Percentiles rank a stretch among this genome's conserved stretches.
These are phyloP conservation scores for Achatina immaculata DNA, from an alignment of 1,140 invertebrate species.

Conservation along the genomic window DNA sequence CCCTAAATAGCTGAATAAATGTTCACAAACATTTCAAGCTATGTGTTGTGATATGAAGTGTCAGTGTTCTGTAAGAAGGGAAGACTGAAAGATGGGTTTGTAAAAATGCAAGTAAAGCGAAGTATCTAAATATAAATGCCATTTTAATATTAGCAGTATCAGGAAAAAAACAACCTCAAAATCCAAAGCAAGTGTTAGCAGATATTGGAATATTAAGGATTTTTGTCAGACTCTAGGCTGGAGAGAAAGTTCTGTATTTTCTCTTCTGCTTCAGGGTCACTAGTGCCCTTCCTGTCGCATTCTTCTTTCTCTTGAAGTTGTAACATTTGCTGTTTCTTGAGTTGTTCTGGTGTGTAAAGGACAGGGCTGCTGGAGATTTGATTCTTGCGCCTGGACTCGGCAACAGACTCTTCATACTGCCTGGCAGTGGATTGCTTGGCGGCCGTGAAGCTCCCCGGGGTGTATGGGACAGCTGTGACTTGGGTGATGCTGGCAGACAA, in stretches of 20 bases:
- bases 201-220: neutral
- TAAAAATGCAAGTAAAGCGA: too few relatives aligned
- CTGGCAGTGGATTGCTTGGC: constrained; percentile 29
- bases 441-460: constrained; percentile 43
- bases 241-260: neutral
- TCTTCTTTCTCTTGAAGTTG: neutral
- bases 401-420: constrained; percentile 15
- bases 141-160: too few relatives aligned
- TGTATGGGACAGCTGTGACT: constrained; percentile 36
- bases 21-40: too few relatives aligned
- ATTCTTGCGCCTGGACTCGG: constrained; percentile 14
- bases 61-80: too few relatives aligned
- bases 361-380: constrained; percentile 38
- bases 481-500: neutral
- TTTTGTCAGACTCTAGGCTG: neutral
- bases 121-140: too few relatives aligned
- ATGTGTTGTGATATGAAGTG: too few relatives aligned
- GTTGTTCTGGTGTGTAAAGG: constrained; percentile 20
- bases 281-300: neutral
- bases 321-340: neutral
- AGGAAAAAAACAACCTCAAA: too few relatives aligned
- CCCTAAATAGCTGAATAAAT: too few relatives aligned
- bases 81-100: too few relatives aligned
- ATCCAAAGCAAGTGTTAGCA: neutral
- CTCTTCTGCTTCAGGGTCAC: neutral